phyloP scores from a whole-genome alignment of 2,888 invertebrate species.

The Allacma fusca region DNA sequence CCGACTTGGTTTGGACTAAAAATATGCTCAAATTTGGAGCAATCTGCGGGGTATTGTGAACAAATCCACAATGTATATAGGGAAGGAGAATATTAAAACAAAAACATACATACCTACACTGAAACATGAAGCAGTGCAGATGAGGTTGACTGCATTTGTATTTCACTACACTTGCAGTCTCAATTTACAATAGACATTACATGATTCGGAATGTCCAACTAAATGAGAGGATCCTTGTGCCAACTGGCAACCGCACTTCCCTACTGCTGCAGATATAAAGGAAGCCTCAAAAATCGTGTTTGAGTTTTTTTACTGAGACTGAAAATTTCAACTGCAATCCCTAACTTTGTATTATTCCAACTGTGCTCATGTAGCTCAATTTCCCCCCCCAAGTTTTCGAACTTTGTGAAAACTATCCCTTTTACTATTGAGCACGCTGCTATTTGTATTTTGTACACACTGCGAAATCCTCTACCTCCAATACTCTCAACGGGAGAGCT shows the following conservation, averaged over 20 bases:
- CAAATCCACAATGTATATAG: background rate
- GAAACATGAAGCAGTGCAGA: background rate
- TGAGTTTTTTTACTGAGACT: too few species aligned
- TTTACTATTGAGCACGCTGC: too few species aligned
- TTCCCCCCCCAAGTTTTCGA: too few species aligned
- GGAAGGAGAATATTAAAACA: background rate
- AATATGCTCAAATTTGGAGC: constrained; percentile 5
- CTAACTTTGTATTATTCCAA: too few species aligned
- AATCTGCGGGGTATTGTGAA: background rate
- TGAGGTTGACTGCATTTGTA: background rate
- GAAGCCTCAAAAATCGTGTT: too few species aligned
- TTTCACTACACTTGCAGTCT: background rate
- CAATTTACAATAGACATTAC: background rate
- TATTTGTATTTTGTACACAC: too few species aligned
- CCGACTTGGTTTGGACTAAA: background rate
- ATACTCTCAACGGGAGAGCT: too few species aligned
- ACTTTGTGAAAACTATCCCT: too few species aligned
- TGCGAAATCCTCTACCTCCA: too few species aligned
- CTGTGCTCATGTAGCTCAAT: too few species aligned
- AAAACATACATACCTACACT: background rate
- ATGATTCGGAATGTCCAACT: background rate
- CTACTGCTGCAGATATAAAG: too few species aligned
- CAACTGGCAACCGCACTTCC: background rate
- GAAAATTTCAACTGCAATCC: too few species aligned
- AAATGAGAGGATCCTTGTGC: background rate